Percentiles rank a stretch among this genome's conserved stretches.
Evolutionary conservation across 2,113 vertebrate genomes (phyloP).

Genomic region (Semnornis frantzii): DNA sequence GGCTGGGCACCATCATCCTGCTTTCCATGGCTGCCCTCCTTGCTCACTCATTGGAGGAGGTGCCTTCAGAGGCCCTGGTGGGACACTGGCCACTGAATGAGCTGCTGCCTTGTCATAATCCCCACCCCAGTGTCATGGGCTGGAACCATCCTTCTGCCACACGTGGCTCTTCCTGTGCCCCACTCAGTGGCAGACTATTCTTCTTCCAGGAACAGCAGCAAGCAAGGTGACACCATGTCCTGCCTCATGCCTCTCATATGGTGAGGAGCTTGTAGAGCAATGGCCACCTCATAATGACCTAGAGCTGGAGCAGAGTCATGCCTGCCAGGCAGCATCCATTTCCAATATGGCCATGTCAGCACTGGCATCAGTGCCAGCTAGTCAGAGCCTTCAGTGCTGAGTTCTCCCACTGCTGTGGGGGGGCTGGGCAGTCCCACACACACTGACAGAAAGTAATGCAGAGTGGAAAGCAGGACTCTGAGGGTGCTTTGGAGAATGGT

Average conservation of each 20-base stretch:
- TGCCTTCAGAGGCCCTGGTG: neutral
- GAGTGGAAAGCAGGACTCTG: neutral
- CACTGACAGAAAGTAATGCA: too few species aligned
- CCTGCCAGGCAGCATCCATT: neutral
- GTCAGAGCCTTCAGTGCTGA: neutral
- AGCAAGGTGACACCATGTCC: neutral
- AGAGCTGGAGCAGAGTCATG: fast-evolving
- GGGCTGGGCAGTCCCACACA: neutral
- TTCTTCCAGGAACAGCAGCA: fast-evolving
- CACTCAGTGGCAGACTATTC: neutral
- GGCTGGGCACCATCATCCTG: neutral
- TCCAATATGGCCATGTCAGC: neutral
- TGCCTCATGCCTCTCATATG: neutral
- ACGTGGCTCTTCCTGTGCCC: fast-evolving
- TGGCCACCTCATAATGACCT: neutral
- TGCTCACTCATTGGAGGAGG: neutral
- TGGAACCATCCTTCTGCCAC: neutral
- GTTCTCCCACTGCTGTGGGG: neutral
- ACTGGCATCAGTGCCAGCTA: fast-evolving
- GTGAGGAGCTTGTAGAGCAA: neutral
- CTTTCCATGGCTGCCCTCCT: neutral
- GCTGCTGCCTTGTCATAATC: neutral
- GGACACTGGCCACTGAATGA: neutral
- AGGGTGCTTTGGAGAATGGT: neutral
- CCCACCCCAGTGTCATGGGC: neutral